Base-by-base conservation (phyloP, 2,888 invertebrate species). In the Hirtodrosophila cameraria region DNA sequence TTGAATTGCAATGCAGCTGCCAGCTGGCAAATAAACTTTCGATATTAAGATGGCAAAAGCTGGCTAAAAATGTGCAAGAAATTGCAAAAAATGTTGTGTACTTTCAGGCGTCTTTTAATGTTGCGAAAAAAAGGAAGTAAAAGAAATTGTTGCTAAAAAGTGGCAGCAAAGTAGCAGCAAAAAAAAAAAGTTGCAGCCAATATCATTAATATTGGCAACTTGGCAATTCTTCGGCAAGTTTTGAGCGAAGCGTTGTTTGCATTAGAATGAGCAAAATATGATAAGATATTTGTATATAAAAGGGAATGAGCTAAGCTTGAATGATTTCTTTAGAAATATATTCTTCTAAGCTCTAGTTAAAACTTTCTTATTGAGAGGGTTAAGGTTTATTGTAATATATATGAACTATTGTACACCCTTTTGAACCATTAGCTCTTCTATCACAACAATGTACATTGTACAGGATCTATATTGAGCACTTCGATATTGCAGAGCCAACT, bases 81-180 rank as follows among this genome's bases (percentile, higher is more conserved):
- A 38, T 7, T 42, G 36, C 28, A 23, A 43, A 69, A 50, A 62
- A 6, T 30, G 16, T 49, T 78, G 78, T 75, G 63, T 82, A 78
- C 61, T 81, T 66, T 52, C 43, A 48, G 61, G 78, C 57, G 54
- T 13, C 23, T 7, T 36, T 18, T 5, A 35, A 4, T 28, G n/a
- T 27, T 38, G 38, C 16, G 1, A 35, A 23, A 0, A 8, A 6
- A 23, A 23, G 23, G 8, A 23, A 23, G n/a, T n/a, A 23, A 23
- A 23, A 6, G 6, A 23, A 6, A 2, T 23, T 5, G 23, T 23
- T 7, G 5, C 18, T 20, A 5, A 11, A 36, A 49, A 30, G 20
- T 33, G 18, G 35, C 28, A 42, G n/a, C 39, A 39, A 49, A 41
- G 9, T 35, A 13, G n/a, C n/a, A n/a, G n/a, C n/a, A 27, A 13